phyloP scores from a whole-genome alignment of 2,113 vertebrate genomes.

The Seriola aureovittata region DNA sequence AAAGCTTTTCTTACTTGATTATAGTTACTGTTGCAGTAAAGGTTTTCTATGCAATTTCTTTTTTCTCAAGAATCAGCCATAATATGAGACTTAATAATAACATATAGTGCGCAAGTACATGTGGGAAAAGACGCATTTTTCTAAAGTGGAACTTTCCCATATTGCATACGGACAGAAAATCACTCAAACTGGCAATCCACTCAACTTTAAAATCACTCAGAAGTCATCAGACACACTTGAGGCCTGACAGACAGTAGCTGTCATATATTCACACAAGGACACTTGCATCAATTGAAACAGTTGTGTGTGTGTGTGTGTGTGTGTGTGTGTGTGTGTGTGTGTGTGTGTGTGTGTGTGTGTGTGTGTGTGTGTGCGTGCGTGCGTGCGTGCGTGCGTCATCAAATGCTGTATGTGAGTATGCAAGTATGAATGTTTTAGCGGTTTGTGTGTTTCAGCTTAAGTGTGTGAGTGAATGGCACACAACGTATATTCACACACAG shows the following conservation, averaged over 20 bases:
- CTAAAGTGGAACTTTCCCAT: slow-evolving; percentile 56
- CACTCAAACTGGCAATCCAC: slow-evolving; percentile 73
- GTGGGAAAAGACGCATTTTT: slow-evolving; percentile 49
- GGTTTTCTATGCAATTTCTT: slow-evolving; percentile 1
- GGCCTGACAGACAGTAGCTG: slow-evolving; percentile 67
- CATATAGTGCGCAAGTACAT: slow-evolving; percentile 32
- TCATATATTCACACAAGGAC: slow-evolving; percentile 64
- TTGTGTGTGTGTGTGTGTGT: slow-evolving; percentile 22
- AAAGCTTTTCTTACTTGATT: not conserved
- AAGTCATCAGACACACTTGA: slow-evolving; percentile 72
- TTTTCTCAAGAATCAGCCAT: slow-evolving; percentile 8
- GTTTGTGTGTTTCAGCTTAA: slow-evolving; percentile 2
- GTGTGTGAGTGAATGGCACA: not conserved
- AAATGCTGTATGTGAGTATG: slow-evolving; percentile 8
- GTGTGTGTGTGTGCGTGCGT: slow-evolving; percentile 12
- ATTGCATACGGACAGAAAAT: slow-evolving; percentile 60
- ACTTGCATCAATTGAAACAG: slow-evolving; percentile 43
- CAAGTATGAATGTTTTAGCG: slow-evolving; percentile 27
- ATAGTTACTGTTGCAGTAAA: slow-evolving; percentile 36
- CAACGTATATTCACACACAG: not conserved
- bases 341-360: slow-evolving; percentile 5
- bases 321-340: not conserved
- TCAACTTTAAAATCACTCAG: slow-evolving; percentile 76
- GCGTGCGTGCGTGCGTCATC: too few species aligned
- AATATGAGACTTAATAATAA: slow-evolving; percentile 20